Conservation (phyloP, 2,888 invertebrate genomes). For the Drosophila kokeensis region DNA sequence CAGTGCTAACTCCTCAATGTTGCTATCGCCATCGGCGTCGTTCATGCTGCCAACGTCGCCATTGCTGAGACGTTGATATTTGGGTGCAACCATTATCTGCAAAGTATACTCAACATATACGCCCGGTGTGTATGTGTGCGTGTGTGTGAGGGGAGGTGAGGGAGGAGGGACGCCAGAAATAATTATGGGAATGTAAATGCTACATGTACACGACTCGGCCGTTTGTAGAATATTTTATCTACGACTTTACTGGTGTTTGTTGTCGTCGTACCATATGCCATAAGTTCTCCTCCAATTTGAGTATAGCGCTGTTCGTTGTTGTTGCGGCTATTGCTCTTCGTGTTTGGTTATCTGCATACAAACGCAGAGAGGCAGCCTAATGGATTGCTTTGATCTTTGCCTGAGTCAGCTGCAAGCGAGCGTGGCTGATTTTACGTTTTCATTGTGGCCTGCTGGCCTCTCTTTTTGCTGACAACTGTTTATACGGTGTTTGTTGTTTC, state of each 20-base stretch:
- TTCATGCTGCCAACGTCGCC: slow-evolving; percentile 51
- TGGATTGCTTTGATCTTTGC: slow-evolving; percentile 26
- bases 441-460: slow-evolving; percentile 16
- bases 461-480: slow-evolving; percentile 65
- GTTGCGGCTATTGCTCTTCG: slow-evolving; percentile 10
- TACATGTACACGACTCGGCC: slow-evolving; percentile 28
- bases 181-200: slow-evolving; percentile 28
- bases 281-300: slow-evolving; percentile 20
- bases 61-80: slow-evolving; percentile 83
- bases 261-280: slow-evolving; percentile 54
- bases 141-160: too few species aligned
- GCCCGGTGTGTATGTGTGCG: slow-evolving; percentile 2
- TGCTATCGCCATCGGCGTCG: slow-evolving; percentile 62
- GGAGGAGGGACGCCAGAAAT: slow-evolving; percentile 14
- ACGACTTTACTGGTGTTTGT: slow-evolving; percentile 25
- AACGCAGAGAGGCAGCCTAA: slow-evolving; percentile 11
- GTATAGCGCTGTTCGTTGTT: slow-evolving; percentile 21
- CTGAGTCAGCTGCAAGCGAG: slow-evolving; percentile 33
- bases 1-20: slow-evolving; percentile 81
- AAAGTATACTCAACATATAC: slow-evolving; percentile 47
- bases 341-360: slow-evolving; percentile 31
- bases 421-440: slow-evolving; percentile 35
- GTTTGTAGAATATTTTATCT: slow-evolving; percentile 41
- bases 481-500: slow-evolving; percentile 58
- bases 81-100: slow-evolving; percentile 74